Conservation (phyloP, 2,113 vertebrate species). For the Engraulis encrasicolus region DNA sequence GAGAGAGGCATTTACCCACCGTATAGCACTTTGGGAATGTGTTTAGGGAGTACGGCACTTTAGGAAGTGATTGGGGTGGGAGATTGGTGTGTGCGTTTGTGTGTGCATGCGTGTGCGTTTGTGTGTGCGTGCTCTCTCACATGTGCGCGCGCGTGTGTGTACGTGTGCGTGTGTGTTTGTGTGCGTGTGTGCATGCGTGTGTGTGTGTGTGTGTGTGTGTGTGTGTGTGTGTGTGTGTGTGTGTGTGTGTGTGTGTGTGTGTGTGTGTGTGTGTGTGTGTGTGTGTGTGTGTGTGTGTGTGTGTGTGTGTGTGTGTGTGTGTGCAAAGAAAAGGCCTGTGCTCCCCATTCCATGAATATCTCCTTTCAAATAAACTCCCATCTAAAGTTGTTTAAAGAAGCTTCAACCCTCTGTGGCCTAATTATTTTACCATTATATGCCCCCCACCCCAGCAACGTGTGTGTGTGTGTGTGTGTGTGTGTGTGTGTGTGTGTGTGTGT, state of each 20-base stretch:
- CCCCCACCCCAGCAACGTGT: neutral
- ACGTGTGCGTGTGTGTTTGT: neutral
- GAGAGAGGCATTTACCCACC: constrained; percentile 61
- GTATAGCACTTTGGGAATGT: constrained; percentile 60
- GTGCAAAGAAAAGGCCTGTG: constrained; percentile 33
- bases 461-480: constrained; percentile 21
- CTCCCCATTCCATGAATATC: constrained; percentile 55
- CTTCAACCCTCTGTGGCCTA: constrained; percentile 25
- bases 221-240: neutral
- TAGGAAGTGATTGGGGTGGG: too few relatives aligned
- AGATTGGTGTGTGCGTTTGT: too few relatives aligned
- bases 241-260: neutral
- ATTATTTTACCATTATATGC: constrained; percentile 35
- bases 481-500: constrained; percentile 9
- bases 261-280: too few relatives aligned
- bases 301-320: neutral
- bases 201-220: too few relatives aligned
- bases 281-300: too few relatives aligned
- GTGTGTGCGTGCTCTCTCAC: too few relatives aligned
- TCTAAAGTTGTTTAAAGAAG: constrained; percentile 31
- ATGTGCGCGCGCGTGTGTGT: neutral
- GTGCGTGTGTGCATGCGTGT: too few relatives aligned
- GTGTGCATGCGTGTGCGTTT: too few relatives aligned
- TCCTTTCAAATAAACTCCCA: constrained; percentile 63
- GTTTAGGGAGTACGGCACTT: neutral